Conservation (phyloP, 2,797 vertebrate species). For the Scolopax rusticola region DNA sequence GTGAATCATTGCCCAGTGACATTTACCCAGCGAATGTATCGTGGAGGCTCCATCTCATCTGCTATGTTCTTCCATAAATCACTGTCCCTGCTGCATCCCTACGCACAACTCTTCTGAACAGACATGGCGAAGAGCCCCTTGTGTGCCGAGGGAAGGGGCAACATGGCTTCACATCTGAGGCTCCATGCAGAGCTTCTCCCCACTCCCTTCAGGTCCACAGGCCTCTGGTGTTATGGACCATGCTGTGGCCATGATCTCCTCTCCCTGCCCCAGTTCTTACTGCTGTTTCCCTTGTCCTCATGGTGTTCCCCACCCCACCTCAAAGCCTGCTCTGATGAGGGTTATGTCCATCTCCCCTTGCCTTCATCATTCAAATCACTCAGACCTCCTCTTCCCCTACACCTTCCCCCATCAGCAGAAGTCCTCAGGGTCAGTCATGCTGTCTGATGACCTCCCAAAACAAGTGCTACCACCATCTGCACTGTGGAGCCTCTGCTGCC, state of each 20-base stretch:
- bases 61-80: constrained; percentile 33
- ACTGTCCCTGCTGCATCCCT: neutral
- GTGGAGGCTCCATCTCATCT: constrained; percentile 11
- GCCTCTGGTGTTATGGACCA: neutral
- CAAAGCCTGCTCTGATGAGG: neutral
- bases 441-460: accelerated
- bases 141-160: accelerated
- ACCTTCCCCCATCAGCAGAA: neutral
- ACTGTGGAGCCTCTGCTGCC: neutral
- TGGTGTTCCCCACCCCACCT: neutral
- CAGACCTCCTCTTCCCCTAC: neutral
- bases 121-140: accelerated
- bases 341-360: neutral
- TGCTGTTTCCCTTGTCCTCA: neutral
- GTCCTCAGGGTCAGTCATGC: neutral
- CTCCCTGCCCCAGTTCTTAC: neutral
- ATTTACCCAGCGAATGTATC: constrained; percentile 38
- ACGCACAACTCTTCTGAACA: neutral
- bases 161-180: accelerated
- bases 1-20: constrained; percentile 27
- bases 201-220: neutral
- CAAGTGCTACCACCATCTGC: accelerated
- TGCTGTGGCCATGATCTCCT: neutral
- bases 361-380: neutral
- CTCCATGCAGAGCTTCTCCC: neutral